A percentile compares a stretch with the other conserved stretches of the same genome.
These are phyloP conservation scores for Xenopus laevis DNA, from an alignment of 2,113 vertebrate genomes.

Conservation along the genomic window DNA sequence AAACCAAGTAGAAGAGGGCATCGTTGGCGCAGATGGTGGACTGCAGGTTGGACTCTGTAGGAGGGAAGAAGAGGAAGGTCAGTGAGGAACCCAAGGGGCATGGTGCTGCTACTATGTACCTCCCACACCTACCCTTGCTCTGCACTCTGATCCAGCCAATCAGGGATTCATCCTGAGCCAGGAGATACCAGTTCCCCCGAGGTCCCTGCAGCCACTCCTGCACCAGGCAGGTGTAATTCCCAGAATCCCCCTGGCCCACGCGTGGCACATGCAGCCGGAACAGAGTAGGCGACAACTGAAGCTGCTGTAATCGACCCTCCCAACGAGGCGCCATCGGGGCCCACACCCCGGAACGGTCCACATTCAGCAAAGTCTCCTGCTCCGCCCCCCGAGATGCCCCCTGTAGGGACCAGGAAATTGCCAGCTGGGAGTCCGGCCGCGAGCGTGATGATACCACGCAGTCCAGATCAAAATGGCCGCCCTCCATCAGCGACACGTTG, in stretches of 20 bases:
- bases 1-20: constrained; percentile 94
- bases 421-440: constrained; percentile 83
- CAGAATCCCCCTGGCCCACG: constrained; percentile 68
- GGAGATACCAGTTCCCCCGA: constrained; percentile 82
- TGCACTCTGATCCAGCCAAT: constrained; percentile 75
- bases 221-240: constrained; percentile 86
- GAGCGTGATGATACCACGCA: constrained; percentile 87
- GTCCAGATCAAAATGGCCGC: constrained; percentile 77
- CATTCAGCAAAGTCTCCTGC: constrained; percentile 68
- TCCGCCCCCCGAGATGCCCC: constrained; percentile 58
- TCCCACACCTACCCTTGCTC: constrained; percentile 65
- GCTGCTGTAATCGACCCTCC: constrained; percentile 84
- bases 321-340: constrained; percentile 45
- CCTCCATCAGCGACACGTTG: constrained; percentile 81
- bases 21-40: constrained; percentile 91
- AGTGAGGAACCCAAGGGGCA: too few species aligned
- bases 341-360: constrained; percentile 60
- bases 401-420: constrained; percentile 85
- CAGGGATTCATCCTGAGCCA: constrained; percentile 84
- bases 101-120: too few species aligned
- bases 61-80: constrained; percentile 8
- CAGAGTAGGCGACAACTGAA: constrained; percentile 75
- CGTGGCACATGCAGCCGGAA: constrained; percentile 86
- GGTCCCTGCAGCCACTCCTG: constrained; percentile 93
- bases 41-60: constrained; percentile 79